Evolutionary conservation across 1,140 invertebrate genomes (phyloP), one percentile per base, ranked within the genome.

Genomic region (Lepidurus couesii): DNA sequence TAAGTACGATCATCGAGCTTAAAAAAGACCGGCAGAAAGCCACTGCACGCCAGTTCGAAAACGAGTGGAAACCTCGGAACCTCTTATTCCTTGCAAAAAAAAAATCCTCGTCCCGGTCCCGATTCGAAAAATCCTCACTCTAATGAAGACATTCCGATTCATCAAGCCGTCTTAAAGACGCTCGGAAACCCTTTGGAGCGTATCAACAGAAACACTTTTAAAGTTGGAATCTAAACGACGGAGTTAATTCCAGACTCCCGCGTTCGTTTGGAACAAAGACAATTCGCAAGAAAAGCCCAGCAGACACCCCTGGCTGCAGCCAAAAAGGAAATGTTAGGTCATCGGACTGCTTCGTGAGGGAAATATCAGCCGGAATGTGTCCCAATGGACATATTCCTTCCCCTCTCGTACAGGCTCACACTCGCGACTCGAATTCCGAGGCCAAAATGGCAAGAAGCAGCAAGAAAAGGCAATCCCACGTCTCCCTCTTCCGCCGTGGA

Each of bases 301-400:
- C 53, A n/a, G 16, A n/a, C n/a, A 65, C 16, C 53, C 7, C 53
- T 47, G 21, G 53, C 53, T 7, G 16, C 16, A 21, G 16, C 53
- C 53, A 65, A 16, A 21, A 21, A 13, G 16, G 16, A 9, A 65
- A 65, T 65, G 53, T 65, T 65, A 21, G 53, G 53, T 21, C 53
- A 65, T 65, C 53, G 53, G 53, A 65, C 53, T 65, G 53, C 53
- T 65, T 65, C 53, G 53, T 65, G 53, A 65, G 53, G 53, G 53
- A 65, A 65, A 65, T 65, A 65, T 65, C 16, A 65, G 53, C 53
- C 13, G 13, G 21, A 65, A 65, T 65, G 53, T 13, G 53, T 65
- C 53, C 53, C 53, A 21, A 65, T 7, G 53, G 53, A 21, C 53
- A 65, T 13, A 65, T 65, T 21, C 9, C 21, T 21, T 65, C 53